Evolutionary conservation across 2,888 invertebrate genomes (phyloP).

Genomic region (Neelides folsomi): DNA sequence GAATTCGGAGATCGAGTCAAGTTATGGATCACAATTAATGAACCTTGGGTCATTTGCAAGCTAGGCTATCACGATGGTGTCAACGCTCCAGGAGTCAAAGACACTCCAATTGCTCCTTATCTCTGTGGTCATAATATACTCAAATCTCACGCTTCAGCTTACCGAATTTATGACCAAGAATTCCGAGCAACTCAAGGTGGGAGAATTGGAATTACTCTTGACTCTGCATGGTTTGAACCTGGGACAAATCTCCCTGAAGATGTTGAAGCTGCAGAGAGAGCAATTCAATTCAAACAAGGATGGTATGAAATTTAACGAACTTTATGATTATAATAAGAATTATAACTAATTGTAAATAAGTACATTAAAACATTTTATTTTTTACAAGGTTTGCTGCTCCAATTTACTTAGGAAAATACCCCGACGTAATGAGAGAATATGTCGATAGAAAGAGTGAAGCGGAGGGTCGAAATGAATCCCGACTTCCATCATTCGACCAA

Average conservation of each 20-base stretch:
- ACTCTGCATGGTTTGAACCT: conserved; percentile 29
- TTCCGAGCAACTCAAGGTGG: conserved; percentile 38
- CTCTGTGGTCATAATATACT: conserved; percentile 50
- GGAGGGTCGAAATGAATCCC: conserved; percentile 21
- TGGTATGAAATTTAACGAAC: background rate
- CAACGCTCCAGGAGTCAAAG: conserved; percentile 44
- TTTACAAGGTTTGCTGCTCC: conserved; percentile 16
- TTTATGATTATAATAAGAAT: background rate
- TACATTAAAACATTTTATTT: too few species aligned
- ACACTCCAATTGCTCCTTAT: conserved; percentile 43
- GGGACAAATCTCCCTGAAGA: conserved; percentile 17
- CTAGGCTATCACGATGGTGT: conserved; percentile 16
- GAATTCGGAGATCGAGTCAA: conserved; percentile 42
- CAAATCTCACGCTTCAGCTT: conserved; percentile 52
- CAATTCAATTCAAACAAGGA: conserved; percentile 21
- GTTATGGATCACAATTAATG: conserved; percentile 52
- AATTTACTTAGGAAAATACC: conserved; percentile 27
- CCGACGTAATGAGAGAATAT: conserved; percentile 23
- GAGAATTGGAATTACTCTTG: conserved; percentile 31
- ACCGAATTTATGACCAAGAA: conserved; percentile 47
- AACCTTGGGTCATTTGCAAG: conserved; percentile 42
- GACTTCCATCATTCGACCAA: conserved; percentile 26
- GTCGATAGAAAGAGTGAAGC: conserved; percentile 18
- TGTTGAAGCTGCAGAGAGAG: conserved; percentile 28
- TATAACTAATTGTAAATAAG: background rate